A percentile compares a stretch with the other conserved stretches of the same genome.
Evolutionary conservation across 2,797 vertebrate genomes (phyloP).

Genomic region (Parambassis ranga): DNA sequence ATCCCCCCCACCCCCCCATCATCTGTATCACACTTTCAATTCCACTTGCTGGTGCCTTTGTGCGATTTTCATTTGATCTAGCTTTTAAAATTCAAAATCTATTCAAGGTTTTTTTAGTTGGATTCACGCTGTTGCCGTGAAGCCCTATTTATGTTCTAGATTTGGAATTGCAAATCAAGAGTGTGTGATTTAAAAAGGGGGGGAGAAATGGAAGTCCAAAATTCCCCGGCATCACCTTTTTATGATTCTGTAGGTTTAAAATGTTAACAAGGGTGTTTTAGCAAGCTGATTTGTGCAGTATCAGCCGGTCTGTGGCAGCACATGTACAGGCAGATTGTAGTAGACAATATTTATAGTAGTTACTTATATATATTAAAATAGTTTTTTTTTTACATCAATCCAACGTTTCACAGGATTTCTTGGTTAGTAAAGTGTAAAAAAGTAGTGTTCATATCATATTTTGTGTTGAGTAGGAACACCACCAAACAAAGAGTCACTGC

Average conservation of each 20-base stretch:
- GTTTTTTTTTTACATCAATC: too few relatives aligned
- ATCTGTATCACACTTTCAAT: slow-evolving; percentile 88
- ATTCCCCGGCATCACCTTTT: slow-evolving; percentile 75
- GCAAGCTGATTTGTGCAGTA: slow-evolving; percentile 73
- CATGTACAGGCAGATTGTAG: slow-evolving; percentile 12
- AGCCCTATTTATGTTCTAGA: slow-evolving; percentile 79
- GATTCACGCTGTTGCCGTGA: slow-evolving; percentile 77
- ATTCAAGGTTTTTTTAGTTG: slow-evolving; percentile 83
- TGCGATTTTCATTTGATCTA: slow-evolving; percentile 86
- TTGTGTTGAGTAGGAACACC: too few relatives aligned
- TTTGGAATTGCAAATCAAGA: slow-evolving; percentile 81
- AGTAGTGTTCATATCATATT: too few relatives aligned
- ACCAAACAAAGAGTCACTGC: too few relatives aligned
- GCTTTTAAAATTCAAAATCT: slow-evolving; percentile 87
- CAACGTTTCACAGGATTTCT: too few relatives aligned
- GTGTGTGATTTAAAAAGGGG: slow-evolving; percentile 69
- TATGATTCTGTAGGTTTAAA: slow-evolving; percentile 78
- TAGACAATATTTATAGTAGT: slow-evolving; percentile 45
- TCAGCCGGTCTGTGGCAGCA: slow-evolving; percentile 39
- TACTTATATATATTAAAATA: slow-evolving; percentile 32
- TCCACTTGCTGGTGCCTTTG: slow-evolving; percentile 85
- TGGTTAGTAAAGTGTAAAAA: too few relatives aligned
- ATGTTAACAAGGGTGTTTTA: slow-evolving; percentile 82
- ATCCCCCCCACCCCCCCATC: slow-evolving; percentile 79
- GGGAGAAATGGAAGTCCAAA: slow-evolving; percentile 68